phyloP scores from a whole-genome alignment of 2,888 invertebrate species.

The Aspidiotus destructor region DNA sequence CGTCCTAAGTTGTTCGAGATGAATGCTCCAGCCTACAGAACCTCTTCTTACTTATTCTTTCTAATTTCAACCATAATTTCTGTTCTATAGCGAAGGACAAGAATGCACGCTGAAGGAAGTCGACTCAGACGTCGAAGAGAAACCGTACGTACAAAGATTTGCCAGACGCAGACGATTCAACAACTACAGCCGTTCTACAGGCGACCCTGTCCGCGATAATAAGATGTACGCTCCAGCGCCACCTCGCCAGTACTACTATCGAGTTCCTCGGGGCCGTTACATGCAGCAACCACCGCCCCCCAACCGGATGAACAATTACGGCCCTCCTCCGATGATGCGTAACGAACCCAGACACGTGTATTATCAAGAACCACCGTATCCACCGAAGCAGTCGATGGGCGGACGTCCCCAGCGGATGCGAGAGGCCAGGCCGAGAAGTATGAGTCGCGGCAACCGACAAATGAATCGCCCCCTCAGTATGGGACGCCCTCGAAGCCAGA shows the following conservation, averaged over 20 bases:
- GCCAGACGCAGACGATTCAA: slow-evolving; percentile 10
- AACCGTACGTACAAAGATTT: slow-evolving; percentile 41
- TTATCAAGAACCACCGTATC: slow-evolving; percentile 4
- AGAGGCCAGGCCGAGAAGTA: slow-evolving; percentile 5
- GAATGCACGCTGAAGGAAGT: slow-evolving; percentile 55
- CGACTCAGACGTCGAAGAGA: slow-evolving; percentile 59
- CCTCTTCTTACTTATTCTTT: too few relatives aligned
- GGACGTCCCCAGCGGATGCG: neutral
- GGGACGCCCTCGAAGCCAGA: slow-evolving; percentile 15
- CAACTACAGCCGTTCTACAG: slow-evolving; percentile 30
- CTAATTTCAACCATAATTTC: too few relatives aligned
- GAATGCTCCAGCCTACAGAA: too few relatives aligned
- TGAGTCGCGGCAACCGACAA: slow-evolving; percentile 1
- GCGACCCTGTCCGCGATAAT: slow-evolving; percentile 28
- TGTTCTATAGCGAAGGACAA: slow-evolving; percentile 40
- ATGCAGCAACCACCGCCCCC: neutral
- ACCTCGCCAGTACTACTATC: neutral
- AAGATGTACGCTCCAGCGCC: neutral
- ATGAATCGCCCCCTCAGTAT: slow-evolving; percentile 13
- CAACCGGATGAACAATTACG: neutral
- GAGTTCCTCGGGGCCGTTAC: neutral
- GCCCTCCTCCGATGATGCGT: slow-evolving; percentile 1
- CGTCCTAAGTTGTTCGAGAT: too few relatives aligned
- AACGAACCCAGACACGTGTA: slow-evolving; percentile 10
- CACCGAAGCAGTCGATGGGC: slow-evolving; percentile 6